Percentiles rank a stretch among this genome's conserved stretches.
phyloP scores from a whole-genome alignment of 2,797 vertebrate genomes.

The Coregonus sp. region DNA sequence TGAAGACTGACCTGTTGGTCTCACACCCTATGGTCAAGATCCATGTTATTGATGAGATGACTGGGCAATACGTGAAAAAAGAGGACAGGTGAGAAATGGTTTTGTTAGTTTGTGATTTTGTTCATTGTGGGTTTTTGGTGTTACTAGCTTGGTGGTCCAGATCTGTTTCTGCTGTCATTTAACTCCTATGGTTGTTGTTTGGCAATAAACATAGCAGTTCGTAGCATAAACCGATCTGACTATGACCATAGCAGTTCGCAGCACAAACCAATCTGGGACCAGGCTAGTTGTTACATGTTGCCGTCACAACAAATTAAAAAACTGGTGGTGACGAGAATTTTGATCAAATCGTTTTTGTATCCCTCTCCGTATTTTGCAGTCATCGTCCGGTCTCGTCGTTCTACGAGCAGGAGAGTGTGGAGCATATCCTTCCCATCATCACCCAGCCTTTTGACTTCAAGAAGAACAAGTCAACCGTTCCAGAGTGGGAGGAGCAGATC shows the following conservation, averaged over 20 bases:
- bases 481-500: constrained; percentile 96
- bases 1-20: constrained; percentile 87
- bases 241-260: background rate
- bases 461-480: constrained; percentile 85
- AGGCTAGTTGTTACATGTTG: background rate
- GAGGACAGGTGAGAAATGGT: constrained; percentile 81
- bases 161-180: background rate
- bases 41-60: constrained; percentile 88
- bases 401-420: constrained; percentile 83
- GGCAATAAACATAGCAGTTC: background rate
- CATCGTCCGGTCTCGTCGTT: constrained; percentile 85
- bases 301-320: background rate
- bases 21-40: constrained; percentile 95
- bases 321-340: background rate
- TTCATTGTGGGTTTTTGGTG: background rate
- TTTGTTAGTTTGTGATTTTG: background rate
- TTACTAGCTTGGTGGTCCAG: background rate
- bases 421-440: constrained; percentile 88
- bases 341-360: constrained; percentile 4
- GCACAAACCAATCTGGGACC: background rate
- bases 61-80: constrained; percentile 89
- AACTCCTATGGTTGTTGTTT: background rate
- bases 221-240: background rate
- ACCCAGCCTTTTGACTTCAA: constrained; percentile 94
- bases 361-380: constrained; percentile 65